Evolutionary conservation across 1,140 invertebrate species (phyloP), one percentile per base, ranked within the genome.

Genomic region (Daktulosphaira vitifoliae): DNA sequence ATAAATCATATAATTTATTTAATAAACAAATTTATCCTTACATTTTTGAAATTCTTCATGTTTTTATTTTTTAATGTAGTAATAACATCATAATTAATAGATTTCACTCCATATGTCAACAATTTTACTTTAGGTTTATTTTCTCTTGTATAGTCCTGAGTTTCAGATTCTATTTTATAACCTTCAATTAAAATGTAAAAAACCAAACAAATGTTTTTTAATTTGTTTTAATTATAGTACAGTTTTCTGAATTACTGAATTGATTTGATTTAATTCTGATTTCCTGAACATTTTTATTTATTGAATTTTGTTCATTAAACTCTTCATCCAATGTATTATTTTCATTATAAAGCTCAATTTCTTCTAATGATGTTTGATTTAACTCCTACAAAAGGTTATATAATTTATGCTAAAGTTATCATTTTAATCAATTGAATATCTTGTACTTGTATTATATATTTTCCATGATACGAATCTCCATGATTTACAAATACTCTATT

Each of bases 381-480:
- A 62, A 46, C 46, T 62, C 56, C 56, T 62, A 20, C 5, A 6
- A 33, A 33, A 6, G 11, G 29, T 33, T 33, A 33, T n/a, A n/a
- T n/a, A n/a, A n/a, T n/a, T n/a, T n/a, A n/a, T n/a, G n/a, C n/a
- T n/a, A n/a, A n/a, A n/a, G n/a, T n/a, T n/a, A n/a, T n/a, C n/a
- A n/a, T n/a, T n/a, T n/a, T n/a, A n/a, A n/a, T n/a, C n/a, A n/a
- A n/a, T n/a, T n/a, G n/a, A n/a, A n/a, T n/a, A n/a, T n/a, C n/a
- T n/a, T n/a, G 44, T 62, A 62, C 56, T 33, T 48, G 42, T 62
- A 62, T 33, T 29, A 62, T 62, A 33, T 62, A 62, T 33, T 62
- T 62, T 6, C 56, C 56, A 46, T 62, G 56, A 46, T 62, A 62
- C 8, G 56, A 62, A 62, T 62, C 56, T 8, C 56, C 56, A 20